phyloP scores from a whole-genome alignment of 2,113 vertebrate species.

The Atrichornis clamosus region DNA sequence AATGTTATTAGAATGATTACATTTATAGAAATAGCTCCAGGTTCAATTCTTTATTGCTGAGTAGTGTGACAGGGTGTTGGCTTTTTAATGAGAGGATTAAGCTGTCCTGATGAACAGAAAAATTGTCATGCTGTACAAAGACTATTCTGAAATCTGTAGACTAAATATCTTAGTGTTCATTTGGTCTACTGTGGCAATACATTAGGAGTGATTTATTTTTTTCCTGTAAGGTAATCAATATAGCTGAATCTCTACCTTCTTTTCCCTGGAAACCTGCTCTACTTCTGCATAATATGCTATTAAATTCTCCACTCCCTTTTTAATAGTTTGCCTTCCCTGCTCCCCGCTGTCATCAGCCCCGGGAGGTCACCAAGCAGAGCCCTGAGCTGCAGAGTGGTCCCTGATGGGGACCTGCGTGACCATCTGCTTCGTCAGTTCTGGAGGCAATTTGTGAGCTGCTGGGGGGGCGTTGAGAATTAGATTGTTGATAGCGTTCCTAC shows the following conservation, averaged over 20 bases:
- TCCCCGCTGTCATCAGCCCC: slow-evolving; percentile 26
- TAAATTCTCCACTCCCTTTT: slow-evolving; percentile 27
- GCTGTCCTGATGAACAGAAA: not conserved
- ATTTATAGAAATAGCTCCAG: not conserved
- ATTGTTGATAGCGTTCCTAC: slow-evolving; percentile 75
- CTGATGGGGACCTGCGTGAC: slow-evolving; percentile 71
- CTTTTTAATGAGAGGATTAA: not conserved
- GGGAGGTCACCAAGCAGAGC: slow-evolving; percentile 58
- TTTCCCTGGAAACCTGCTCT: not conserved
- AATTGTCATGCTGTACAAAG: not conserved
- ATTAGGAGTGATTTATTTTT: not conserved
- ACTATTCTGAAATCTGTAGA: not conserved
- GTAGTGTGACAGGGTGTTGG: not conserved
- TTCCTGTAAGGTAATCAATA: not conserved
- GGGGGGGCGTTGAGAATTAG: slow-evolving; percentile 65
- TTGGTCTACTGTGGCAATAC: not conserved
- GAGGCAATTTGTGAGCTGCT: slow-evolving; percentile 72
- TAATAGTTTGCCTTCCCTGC: slow-evolving; percentile 15
- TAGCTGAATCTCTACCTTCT: not conserved
- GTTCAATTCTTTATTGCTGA: not conserved
- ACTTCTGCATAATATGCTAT: not conserved
- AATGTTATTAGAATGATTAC: not conserved
- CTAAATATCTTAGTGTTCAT: not conserved
- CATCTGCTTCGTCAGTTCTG: slow-evolving; percentile 60
- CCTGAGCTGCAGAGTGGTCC: slow-evolving; percentile 56